phyloP scores from a whole-genome alignment of 1,140 invertebrate genomes.

The Bombus balteatus region DNA sequence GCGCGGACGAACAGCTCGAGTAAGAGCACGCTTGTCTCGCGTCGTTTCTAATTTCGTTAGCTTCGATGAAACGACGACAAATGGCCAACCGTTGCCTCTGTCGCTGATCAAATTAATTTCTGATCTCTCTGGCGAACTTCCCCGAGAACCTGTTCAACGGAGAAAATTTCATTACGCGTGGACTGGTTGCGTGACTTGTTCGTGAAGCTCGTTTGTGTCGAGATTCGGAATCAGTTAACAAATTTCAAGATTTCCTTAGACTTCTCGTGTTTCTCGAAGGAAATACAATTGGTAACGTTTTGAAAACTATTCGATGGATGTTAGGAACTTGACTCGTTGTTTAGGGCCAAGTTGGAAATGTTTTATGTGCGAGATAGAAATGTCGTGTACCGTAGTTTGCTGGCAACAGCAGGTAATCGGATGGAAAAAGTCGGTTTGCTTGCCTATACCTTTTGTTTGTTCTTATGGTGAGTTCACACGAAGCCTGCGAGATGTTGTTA shows the following conservation, averaged over 20 bases:
- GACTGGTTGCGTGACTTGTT: not conserved
- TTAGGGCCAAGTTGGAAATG: not conserved
- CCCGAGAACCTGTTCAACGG: not conserved
- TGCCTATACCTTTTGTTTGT: not conserved
- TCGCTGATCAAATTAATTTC: constrained; percentile 6
- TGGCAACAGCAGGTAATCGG: not conserved
- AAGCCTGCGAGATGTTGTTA: constrained; percentile 14
- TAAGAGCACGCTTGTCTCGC: no score
- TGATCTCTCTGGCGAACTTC: not conserved
- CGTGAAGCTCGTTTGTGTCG: not conserved
- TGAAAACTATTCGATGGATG: no score
- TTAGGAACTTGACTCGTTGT: not conserved
- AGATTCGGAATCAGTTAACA: no score
- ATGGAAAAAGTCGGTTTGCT: not conserved
- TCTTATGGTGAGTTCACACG: not conserved
- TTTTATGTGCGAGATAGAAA: not conserved
- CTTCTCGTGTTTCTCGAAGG: no score
- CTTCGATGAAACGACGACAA: constrained; percentile 18
- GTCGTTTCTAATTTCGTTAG: constrained; percentile 15
- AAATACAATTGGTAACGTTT: no score
- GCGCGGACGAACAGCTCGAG: not conserved
- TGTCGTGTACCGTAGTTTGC: not conserved
- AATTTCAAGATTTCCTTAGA: no score
- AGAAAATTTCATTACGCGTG: constrained; percentile 1
- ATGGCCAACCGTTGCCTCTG: not conserved